Percentiles rank a stretch among this genome's conserved stretches.
Evolutionary conservation across 37 sponge, comb jelly and placozoan genomes (phyloP).

Genomic region (Oscarella lobularis): DNA sequence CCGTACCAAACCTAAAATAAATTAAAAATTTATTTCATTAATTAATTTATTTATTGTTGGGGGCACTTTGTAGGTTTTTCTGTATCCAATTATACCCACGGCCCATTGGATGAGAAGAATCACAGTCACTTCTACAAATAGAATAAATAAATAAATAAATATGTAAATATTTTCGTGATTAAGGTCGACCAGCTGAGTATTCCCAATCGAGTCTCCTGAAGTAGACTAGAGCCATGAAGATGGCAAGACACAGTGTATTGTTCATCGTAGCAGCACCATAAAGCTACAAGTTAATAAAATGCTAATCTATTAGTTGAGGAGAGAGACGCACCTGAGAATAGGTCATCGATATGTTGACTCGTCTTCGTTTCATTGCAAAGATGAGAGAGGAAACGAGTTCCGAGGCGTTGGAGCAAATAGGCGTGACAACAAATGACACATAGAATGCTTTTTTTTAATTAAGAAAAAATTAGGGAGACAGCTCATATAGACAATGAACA

Average conservation of each 20-base stretch:
- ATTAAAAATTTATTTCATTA: too few relatives aligned
- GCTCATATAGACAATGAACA: background rate
- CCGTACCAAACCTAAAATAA: constrained; percentile 50
- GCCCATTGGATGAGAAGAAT: constrained; percentile 58
- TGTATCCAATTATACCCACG: constrained; percentile 46
- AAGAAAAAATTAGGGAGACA: background rate
- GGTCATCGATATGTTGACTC: constrained; percentile 59
- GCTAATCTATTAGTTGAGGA: background rate
- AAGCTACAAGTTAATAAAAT: constrained; percentile 29
- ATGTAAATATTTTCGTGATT: background rate
- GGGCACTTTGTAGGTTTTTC: constrained; percentile 27
- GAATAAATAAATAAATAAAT: background rate
- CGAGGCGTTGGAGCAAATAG: constrained; percentile 88
- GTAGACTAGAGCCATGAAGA: constrained; percentile 71
- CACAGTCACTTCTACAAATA: constrained; percentile 61
- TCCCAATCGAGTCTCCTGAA: constrained; percentile 62
- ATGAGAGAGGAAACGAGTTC: constrained; percentile 85
- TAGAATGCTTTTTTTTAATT: constrained; percentile 50
- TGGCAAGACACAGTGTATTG: constrained; percentile 78
- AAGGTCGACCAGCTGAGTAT: constrained; percentile 62
- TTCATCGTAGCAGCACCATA: constrained; percentile 95
- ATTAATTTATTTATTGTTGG: too few relatives aligned
- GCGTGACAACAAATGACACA: constrained; percentile 79
- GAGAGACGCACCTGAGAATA: constrained; percentile 80
- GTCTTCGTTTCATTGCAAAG: constrained; percentile 76